Evolutionary conservation across 1,140 invertebrate genomes (phyloP), one percentile per base, ranked within the genome.

Genomic region (Aradophagus sp.): DNA sequence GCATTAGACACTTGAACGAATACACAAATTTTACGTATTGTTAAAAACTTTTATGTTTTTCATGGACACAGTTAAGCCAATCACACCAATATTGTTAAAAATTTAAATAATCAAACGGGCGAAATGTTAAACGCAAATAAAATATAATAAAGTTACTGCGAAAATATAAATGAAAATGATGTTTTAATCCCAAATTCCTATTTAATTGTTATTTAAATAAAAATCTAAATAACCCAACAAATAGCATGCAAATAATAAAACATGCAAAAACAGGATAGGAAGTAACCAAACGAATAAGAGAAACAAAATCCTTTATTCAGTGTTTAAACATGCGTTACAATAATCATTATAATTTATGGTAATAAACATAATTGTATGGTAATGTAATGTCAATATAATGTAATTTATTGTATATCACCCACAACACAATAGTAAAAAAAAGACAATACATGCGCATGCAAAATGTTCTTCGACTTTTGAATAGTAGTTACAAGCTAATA

Each of bases 201-300:
- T n/a, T n/a, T n/a, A n/a, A n/a, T n/a, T n/a, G n/a, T n/a, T n/a
- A n/a, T n/a, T n/a, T n/a, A n/a, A n/a, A n/a, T n/a, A n/a, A n/a
- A n/a, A n/a, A n/a, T n/a, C n/a, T n/a, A n/a, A n/a, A n/a, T 29
- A 6, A 29, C 27, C 27, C 27, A 29, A 29, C 7, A 16, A 29
- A 2, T 20, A 10, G 10, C 55, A 70, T 61, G 66, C 58, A 58
- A 29, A 29, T 41, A 62, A 66, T 10, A 63, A 62, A 65, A 47
- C 73, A 71, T 71, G 73, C 73, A 68, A 67, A 23, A 67, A 71
- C 53, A 73, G 78, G 81, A 73, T 66, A 78, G 63, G 79, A 78
- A 83, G 73, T 78, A 82, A 84, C 75, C 75, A 83, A 84, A 82
- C 80, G 81, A 76, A 80, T 80, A 63, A 78, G 76, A 80, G 77